These are phyloP conservation scores for Drosophila simulans DNA, from an alignment of 1,140 invertebrate genomes.

Conservation along the genomic window DNA sequence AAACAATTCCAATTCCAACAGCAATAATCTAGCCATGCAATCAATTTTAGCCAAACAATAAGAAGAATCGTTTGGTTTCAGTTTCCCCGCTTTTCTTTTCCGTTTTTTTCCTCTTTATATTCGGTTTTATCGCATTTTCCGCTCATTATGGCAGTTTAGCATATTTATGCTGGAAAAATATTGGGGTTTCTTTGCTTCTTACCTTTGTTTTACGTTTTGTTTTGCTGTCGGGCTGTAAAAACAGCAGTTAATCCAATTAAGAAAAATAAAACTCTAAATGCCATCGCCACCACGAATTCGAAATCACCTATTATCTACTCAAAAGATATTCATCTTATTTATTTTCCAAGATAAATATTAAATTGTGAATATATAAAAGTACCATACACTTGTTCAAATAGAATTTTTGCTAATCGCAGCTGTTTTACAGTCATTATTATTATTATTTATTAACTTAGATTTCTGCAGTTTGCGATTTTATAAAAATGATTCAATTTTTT, in stretches of 20 bases:
- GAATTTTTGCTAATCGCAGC: not conserved
- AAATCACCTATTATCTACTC: conserved; percentile 38
- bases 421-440: not conserved
- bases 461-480: too few relatives aligned
- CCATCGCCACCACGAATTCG: conserved; percentile 23
- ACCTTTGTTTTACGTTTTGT: conserved; percentile 48
- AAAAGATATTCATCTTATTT: not conserved
- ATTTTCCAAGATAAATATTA: not conserved
- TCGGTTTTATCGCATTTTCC: conserved; percentile 43
- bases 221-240: conserved; percentile 52
- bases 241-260: conserved; percentile 79
- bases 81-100: conserved; percentile 14
- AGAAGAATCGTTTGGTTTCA: conserved; percentile 8
- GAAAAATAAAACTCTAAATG: conserved; percentile 52
- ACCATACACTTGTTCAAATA: too few relatives aligned
- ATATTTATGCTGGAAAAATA: conserved; percentile 61
- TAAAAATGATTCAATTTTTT: not conserved
- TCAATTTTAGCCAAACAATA: conserved; percentile 37
- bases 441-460: not conserved
- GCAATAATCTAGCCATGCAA: conserved; percentile 39
- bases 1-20: conserved; percentile 32
- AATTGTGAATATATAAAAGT: not conserved
- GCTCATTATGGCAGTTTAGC: conserved; percentile 50
- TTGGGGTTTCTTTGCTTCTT: conserved; percentile 62
- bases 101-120: not conserved